Evolutionary conservation across 2,888 invertebrate species (phyloP).

Genomic region (Drosophila pseudotakahashii): DNA sequence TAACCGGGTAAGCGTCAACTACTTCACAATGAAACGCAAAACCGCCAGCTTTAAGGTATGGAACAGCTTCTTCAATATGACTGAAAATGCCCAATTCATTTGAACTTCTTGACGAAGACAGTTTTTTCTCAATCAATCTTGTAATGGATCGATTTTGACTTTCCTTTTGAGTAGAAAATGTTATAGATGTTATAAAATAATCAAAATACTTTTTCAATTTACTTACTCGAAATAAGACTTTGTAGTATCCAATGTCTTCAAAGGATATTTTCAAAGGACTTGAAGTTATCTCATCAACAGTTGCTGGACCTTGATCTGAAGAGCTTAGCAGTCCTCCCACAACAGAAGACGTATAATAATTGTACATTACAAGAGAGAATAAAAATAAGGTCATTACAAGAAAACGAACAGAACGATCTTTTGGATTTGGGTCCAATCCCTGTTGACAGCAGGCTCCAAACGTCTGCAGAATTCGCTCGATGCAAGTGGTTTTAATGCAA

Average conservation of each 20-base stretch:
- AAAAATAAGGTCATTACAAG: conserved; percentile 74
- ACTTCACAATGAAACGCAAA: conserved; percentile 85
- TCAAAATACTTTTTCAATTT: background rate
- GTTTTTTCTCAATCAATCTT: conserved; percentile 71
- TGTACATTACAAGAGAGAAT: conserved; percentile 81
- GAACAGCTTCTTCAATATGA: conserved; percentile 82
- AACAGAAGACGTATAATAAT: conserved; percentile 83
- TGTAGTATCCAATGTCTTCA: conserved; percentile 83
- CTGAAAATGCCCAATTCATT: conserved; percentile 74
- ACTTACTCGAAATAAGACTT: conserved; percentile 81
- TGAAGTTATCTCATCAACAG: conserved; percentile 75
- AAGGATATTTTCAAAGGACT: conserved; percentile 81
- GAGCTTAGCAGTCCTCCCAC: conserved; percentile 82
- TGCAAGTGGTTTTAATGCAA: conserved; percentile 32
- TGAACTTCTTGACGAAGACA: conserved; percentile 61
- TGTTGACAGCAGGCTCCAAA: conserved; percentile 82
- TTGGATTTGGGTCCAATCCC: conserved; percentile 78
- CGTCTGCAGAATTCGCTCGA: conserved; percentile 60
- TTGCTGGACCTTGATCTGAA: conserved; percentile 78
- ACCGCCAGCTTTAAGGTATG: conserved; percentile 83
- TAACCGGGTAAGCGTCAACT: conserved; percentile 84
- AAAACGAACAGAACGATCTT: conserved; percentile 68
- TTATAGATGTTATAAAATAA: too few relatives aligned
- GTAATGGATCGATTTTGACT: conserved; percentile 61
- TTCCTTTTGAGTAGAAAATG: conserved; percentile 57